Percentiles rank a stretch among this genome's conserved stretches.
These are phyloP conservation scores for Melanitta fusca DNA, from an alignment of 2,797 vertebrate species.

Conservation along the genomic window DNA sequence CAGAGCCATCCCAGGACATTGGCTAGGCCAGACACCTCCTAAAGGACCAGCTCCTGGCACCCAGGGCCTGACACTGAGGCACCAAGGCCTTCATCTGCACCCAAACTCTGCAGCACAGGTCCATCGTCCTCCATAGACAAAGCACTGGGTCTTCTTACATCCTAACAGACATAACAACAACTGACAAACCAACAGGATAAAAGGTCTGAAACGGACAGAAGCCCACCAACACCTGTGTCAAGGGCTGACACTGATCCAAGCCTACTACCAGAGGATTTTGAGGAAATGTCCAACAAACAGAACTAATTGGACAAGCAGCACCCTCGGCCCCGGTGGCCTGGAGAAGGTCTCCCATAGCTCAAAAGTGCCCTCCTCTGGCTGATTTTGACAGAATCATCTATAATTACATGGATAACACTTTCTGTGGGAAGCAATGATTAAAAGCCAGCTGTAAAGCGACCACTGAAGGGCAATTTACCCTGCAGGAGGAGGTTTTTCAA, in stretches of 20 bases:
- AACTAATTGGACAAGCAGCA: constrained; percentile 5
- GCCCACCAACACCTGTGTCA: not conserved
- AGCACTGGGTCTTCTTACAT: not conserved
- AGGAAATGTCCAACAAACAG: not conserved
- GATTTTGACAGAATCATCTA: constrained; percentile 52
- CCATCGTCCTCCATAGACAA: not conserved
- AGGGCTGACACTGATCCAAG: not conserved
- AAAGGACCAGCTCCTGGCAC: not conserved
- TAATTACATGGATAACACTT: not conserved
- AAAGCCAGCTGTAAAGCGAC: not conserved
- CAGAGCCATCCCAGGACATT: not conserved
- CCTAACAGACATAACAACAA: not conserved
- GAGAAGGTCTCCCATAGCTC: constrained; percentile 65
- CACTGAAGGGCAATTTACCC: not conserved
- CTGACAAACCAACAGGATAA: not conserved
- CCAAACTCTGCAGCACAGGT: not conserved
- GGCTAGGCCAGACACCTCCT: not conserved
- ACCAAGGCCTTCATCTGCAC: not conserved
- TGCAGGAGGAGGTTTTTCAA: not conserved
- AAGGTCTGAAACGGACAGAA: not conserved
- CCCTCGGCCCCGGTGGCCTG: constrained; percentile 27
- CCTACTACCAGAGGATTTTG: not conserved
- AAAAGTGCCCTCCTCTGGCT: constrained; percentile 77
- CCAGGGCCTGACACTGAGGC: not conserved
- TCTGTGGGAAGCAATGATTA: not conserved